Base-by-base conservation (phyloP, 2,797 vertebrate genomes). In the Tamandua tetradactyla region DNA sequence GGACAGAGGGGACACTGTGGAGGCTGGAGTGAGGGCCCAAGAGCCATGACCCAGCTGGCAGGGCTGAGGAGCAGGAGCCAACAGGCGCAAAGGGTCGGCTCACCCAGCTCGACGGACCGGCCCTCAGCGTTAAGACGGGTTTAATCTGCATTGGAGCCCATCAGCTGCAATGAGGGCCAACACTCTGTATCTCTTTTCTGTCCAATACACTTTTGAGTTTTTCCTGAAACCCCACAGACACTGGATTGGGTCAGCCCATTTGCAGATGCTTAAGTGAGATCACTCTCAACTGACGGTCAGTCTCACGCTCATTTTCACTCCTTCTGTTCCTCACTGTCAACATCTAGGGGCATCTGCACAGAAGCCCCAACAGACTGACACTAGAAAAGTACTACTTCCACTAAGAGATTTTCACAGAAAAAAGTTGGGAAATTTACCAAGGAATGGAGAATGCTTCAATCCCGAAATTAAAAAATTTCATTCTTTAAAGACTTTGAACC, bases 401-500 rank as follows among this genome's bases (percentile, higher is more conserved):
- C n/a, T 25, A 89, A 93, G 81, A 75, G 37, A 18, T 27, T 68
- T 42, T 91, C 30, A 27, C 40, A 68, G 88, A 37, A 78, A 78
- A 88, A 90, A 82, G 49, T 80, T 5, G 79, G 91, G 64, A 64
- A 83, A 85, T 91, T 86, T 69, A 71, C 78, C 76, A n/a, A 75
- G 86, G 59, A 69, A 49, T 7, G 12, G 47, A 79, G 22, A 93
- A 94, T 88, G 35, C 47, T 87, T 82, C 49, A 57, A 83, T 57
- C 62, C 20, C 27, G 76, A 94, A 80, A 94, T 91, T 82, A 42
- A 93, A 94, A 47, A 93, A 85, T 90, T 81, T 69, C 89, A 49
- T 86, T 95, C 85, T 64, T 92, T 88, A 87, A 91, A 85, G 75
- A 84, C 61, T 59, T 90, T 55, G 94, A 94, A 92, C 49, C 68